Percentiles rank a stretch among this genome's conserved stretches.
Conservation (phyloP, 2,797 vertebrate genomes). For the Lates japonicus region DNA sequence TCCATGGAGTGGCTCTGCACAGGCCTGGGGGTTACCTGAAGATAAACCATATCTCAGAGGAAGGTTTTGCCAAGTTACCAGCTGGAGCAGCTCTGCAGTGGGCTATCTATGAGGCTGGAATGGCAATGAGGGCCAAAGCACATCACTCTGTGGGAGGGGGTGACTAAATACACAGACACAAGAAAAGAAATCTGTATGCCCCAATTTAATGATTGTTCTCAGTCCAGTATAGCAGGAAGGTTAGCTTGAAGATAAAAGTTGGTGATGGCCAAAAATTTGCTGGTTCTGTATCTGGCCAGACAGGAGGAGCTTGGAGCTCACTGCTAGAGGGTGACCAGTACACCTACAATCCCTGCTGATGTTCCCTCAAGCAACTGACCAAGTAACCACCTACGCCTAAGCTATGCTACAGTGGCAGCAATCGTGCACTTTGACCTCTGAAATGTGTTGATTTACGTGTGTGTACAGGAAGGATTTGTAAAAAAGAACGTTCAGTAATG, state of each 20-base stretch:
- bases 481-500: background rate
- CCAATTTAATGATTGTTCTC: background rate
- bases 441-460: conserved; percentile 28
- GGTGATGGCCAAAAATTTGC: background rate
- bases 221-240: background rate
- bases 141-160: background rate
- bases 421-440: conserved; percentile 32
- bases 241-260: background rate
- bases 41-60: conserved; percentile 82
- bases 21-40: conserved; percentile 80
- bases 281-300: background rate
- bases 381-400: background rate
- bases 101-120: conserved; percentile 79
- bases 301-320: background rate
- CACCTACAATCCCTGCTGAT: background rate
- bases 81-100: conserved; percentile 80
- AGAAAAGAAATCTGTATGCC: background rate
- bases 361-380: background rate
- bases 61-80: conserved; percentile 74
- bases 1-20: conserved; percentile 84
- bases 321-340: background rate
- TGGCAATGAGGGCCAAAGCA: conserved; percentile 25
- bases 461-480: conserved; percentile 37
- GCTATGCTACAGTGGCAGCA: background rate
- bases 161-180: background rate